These are phyloP conservation scores for Malachius bipustulatus DNA, from an alignment of 2,888 invertebrate genomes.

Conservation along the genomic window DNA sequence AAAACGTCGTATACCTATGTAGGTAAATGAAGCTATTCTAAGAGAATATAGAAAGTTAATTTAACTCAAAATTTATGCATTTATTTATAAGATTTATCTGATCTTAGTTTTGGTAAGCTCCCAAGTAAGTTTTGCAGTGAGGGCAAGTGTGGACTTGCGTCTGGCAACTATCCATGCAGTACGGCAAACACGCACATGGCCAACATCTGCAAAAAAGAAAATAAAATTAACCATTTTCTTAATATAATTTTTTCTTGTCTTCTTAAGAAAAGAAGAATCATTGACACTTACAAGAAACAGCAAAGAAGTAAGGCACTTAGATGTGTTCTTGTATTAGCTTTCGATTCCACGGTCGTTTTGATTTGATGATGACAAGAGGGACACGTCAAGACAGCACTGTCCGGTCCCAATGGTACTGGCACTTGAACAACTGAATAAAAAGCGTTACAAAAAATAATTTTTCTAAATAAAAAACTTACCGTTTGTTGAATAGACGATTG, in stretches of 20 bases:
- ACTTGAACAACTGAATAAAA: no score
- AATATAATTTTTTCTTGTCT: no score
- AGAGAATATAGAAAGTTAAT: no score
- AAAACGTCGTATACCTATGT: no score
- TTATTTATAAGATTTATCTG: no score
- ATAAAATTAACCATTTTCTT: no score
- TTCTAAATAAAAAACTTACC: no score
- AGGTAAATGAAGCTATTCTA: no score
- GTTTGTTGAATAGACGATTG: no score
- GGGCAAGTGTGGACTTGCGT: not conserved
- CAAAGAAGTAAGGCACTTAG: conserved; percentile 39
- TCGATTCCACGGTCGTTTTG: conserved; percentile 33
- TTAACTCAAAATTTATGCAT: no score
- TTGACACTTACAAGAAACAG: conserved; percentile 35
- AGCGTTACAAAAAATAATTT: no score
- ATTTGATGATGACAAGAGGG: conserved; percentile 38
- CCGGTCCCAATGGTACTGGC: conserved; percentile 29
- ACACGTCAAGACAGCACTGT: conserved; percentile 33
- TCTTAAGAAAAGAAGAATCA: no score
- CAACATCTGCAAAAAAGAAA: not conserved
- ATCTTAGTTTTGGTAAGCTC: not conserved
- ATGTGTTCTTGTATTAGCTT: conserved; percentile 39
- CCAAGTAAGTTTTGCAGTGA: not conserved
- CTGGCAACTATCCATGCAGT: conserved; percentile 3
- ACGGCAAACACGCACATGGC: not conserved